A percentile compares a stretch with the other conserved stretches of the same genome.
Conservation (phyloP, 2,888 invertebrate genomes). For the Geotrupes spiniger region DNA sequence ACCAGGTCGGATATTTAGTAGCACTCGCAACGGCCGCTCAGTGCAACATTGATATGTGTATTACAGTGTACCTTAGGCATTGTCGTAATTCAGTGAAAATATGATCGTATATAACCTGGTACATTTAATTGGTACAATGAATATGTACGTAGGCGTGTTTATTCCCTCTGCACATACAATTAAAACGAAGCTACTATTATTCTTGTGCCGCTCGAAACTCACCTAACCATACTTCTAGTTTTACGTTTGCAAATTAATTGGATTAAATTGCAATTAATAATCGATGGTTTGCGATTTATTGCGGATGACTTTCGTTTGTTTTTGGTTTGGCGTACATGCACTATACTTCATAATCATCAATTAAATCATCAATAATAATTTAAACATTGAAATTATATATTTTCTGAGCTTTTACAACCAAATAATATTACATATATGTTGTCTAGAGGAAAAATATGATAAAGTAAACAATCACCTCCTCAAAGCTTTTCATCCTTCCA, state of each 20-base stretch:
- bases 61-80: constrained; percentile 36
- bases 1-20: constrained; percentile 34
- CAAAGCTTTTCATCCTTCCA: too few relatives aligned
- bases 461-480: too few relatives aligned
- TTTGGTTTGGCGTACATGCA: too few relatives aligned
- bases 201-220: not conserved
- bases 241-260: not conserved
- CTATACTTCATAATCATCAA: too few relatives aligned
- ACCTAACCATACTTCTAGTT: not conserved
- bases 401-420: too few relatives aligned
- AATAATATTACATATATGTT: too few relatives aligned
- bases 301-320: too few relatives aligned
- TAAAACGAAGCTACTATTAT: constrained; percentile 1
- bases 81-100: constrained; percentile 45
- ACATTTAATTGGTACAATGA: constrained; percentile 44
- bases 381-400: too few relatives aligned
- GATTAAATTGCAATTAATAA: not conserved
- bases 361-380: too few relatives aligned
- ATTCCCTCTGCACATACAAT: constrained; percentile 5
- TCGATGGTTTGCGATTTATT: too few relatives aligned
- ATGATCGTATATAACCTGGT: constrained; percentile 44
- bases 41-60: constrained; percentile 37
- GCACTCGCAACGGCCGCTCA: constrained; percentile 29
- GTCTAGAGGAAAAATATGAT: too few relatives aligned
- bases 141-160: constrained; percentile 37